Conservation (phyloP, 2,888 invertebrate genomes). For the Globia sparganii region DNA sequence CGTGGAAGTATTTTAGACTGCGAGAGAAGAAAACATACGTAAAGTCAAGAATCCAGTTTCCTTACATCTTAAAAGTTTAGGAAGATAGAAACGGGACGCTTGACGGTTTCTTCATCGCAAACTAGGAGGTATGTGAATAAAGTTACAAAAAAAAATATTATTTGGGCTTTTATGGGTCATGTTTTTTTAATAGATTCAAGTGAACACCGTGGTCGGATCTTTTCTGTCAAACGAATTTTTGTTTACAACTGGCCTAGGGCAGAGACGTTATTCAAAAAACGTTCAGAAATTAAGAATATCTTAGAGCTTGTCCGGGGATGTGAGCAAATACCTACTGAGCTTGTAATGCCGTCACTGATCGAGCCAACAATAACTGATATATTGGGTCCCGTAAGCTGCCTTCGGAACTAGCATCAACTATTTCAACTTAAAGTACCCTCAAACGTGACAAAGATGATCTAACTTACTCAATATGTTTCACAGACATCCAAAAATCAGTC, state of each 20-base stretch:
- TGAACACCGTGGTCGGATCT: neutral
- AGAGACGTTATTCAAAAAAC: neutral
- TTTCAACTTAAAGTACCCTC: neutral
- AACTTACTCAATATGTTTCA: slow-evolving; percentile 10
- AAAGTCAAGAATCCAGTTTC: slow-evolving; percentile 28
- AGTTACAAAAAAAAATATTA: neutral
- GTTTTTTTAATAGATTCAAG: neutral
- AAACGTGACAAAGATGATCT: slow-evolving; percentile 1
- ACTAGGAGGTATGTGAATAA: slow-evolving; percentile 24
- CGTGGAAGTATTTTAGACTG: neutral
- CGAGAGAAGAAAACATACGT: slow-evolving; percentile 9
- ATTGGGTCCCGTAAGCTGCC: neutral
- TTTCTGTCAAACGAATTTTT: neutral
- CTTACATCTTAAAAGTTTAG: slow-evolving; percentile 14
- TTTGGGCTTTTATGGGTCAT: no score
- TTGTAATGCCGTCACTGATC: neutral
- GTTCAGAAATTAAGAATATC: neutral
- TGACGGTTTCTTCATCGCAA: slow-evolving; percentile 34
- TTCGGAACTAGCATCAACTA: neutral
- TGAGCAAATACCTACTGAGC: neutral
- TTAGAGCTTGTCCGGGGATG: neutral
- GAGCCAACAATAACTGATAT: neutral
- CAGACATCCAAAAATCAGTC: neutral
- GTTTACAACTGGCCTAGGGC: neutral
- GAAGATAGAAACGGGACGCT: slow-evolving; percentile 24